A percentile compares a stretch with the other conserved stretches of the same genome.
Conservation (phyloP, 2,113 vertebrate species). For the Phalacrocorax carbo region DNA sequence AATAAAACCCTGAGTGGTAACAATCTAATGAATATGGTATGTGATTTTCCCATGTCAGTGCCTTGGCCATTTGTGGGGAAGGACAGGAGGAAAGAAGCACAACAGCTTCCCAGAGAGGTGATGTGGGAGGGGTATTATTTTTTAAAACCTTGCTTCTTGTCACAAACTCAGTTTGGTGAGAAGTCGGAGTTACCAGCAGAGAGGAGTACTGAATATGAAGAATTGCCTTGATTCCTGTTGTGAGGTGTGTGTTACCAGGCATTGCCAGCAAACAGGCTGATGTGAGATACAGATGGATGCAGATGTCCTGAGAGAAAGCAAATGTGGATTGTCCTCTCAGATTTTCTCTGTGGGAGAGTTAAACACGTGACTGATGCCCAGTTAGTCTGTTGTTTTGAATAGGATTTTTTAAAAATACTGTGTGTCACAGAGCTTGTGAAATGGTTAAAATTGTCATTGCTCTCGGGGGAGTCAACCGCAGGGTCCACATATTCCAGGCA, state of each 20-base stretch:
- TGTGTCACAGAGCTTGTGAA: background rate
- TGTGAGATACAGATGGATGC: background rate
- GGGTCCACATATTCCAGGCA: background rate
- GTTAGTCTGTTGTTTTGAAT: background rate
- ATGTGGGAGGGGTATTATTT: background rate
- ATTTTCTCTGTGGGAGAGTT: background rate
- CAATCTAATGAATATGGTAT: background rate
- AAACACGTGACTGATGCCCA: background rate
- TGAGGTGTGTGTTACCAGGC: background rate
- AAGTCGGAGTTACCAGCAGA: background rate
- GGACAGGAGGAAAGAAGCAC: background rate
- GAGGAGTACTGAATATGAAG: background rate
- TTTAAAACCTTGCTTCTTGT: background rate
- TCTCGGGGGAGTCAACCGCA: background rate
- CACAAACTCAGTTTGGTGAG: background rate
- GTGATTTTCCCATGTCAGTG: background rate
- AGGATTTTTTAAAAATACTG: background rate
- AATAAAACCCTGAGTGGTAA: background rate
- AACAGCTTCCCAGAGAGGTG: background rate
- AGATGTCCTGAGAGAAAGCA: background rate
- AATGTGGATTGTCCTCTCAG: background rate
- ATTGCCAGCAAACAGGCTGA: background rate
- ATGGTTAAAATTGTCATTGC: background rate
- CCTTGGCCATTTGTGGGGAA: background rate
- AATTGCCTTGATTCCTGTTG: background rate